Base-by-base conservation (phyloP, 2,888 invertebrate species). In the Carterocephalus palaemon region DNA sequence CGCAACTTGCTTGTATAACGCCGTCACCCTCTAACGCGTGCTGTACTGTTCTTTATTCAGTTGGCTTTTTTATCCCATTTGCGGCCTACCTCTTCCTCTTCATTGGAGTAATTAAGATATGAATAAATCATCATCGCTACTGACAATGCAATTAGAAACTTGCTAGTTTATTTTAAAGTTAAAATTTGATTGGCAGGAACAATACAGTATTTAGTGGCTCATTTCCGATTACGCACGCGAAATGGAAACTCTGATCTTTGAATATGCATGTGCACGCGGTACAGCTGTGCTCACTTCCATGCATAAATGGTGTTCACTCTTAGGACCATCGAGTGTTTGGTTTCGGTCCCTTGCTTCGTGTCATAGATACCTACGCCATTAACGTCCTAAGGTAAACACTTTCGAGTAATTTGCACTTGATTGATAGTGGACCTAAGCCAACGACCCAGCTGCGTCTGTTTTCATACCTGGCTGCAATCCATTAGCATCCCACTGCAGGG, bases 181-280 rank as follows among this genome's bases (percentile, higher is more conserved):
- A 54, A 47, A 52, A 64, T 63, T 82, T 60, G 70, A 59, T 64
- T 66, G 67, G 56, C 62, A 50, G 47, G 16, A 40, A 33, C 49
- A 45, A 36, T 50, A 51, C 52, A 47, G 60, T 51, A 62, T 64
- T 64, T 64, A 62, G n/a, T n/a, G 66, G 67, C 69, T 64, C 67
- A 69, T 78, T 83, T 79, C 80, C 79, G 81, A 81, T 82, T 84
- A 79, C 78, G 75, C 68, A 75, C 70, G 69, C 75, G 74, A 82
- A 84, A 81, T 83, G 78, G 74, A 81, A 81, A 81, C 77, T 64
- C 37, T 37, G 75, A 82, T 80, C 78, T 83, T 81, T 83, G 82
- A 83, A 84, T 84, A 83, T 84, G 75, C 62, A 82, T 82, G 74
- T 61, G 65, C 70, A 73, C 67, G 67, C 52, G 52, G 53, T 54